Evolutionary conservation across 2,797 vertebrate genomes (phyloP).

Genomic region (Pangasius macronema): DNA sequence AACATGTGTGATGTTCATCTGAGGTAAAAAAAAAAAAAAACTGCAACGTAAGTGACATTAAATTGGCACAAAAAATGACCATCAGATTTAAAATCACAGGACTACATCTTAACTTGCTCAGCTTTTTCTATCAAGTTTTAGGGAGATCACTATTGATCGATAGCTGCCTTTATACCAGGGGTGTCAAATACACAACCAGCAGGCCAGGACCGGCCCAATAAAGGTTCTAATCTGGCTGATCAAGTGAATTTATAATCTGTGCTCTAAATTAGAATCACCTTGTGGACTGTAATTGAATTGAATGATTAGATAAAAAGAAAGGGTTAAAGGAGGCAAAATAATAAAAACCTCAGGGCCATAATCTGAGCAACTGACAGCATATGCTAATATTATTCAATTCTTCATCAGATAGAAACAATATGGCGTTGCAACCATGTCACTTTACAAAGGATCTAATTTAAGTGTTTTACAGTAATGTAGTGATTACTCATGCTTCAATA

Average conservation of each 20-base stretch:
- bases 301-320: background rate
- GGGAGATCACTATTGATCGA: background rate
- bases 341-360: background rate
- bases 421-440: background rate
- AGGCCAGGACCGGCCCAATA: background rate
- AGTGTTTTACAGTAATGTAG: background rate
- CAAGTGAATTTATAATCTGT: background rate
- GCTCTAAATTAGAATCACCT: background rate
- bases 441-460: background rate
- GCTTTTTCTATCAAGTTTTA: background rate
- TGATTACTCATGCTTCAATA: background rate
- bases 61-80: background rate
- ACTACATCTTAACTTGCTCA: background rate
- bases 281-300: background rate
- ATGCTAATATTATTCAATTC: too few relatives aligned
- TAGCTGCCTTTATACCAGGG: conserved; percentile 37
- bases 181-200: conserved; percentile 53
- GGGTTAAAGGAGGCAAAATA: background rate
- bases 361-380: too few relatives aligned
- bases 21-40: background rate
- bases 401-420: background rate
- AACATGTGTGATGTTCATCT: conserved; percentile 56
- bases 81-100: background rate
- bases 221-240: background rate
- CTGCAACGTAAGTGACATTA: background rate